Evolutionary conservation across 2,797 vertebrate genomes (phyloP), one percentile per base, ranked within the genome.

Genomic region (Diplodus sargus): DNA sequence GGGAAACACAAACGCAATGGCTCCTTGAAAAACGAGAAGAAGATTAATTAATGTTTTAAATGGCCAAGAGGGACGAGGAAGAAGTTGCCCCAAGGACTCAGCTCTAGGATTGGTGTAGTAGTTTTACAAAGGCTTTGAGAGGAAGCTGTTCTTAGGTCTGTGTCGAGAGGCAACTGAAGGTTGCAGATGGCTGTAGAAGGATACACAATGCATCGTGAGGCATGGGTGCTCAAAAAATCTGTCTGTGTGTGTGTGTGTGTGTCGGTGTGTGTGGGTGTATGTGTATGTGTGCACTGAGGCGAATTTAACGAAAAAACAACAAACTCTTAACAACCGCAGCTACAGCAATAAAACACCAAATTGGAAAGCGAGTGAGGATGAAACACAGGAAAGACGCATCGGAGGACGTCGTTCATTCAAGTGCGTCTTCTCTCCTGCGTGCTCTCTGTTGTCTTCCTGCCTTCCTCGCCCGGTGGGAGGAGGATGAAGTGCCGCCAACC

Each of bases 1-100:
- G 97, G 98, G 84, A 97, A 96, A 89, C 97, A 97, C 95, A 97
- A 97, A 95, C 95, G 95, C 93, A 98, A 98, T 0, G 97, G 97
- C 86, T 96, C 97, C 69, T 95, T 97, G 86, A 97, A 93, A 94
- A 96, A 92, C n/a, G 97, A 98, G 79, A 99, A 99, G 93, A 99
- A 99, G 90, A 95, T 97, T 16, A 98, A 99, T 95, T 99, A 97
- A 96, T 77, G 69, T 76, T 90, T 86, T 5, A 18, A 74, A 79
- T 25, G 71, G 79, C 60, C 79, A 77, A 80, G 78, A 83, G 66
- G 83, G 81, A 89, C 15, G 56, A 87, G 84, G 86, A 89, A 78
- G 85, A 82, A 71, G 91, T 90, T 89, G 88, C 85, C 86, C 71
- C 42, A 84, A 93, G 90, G 83, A 91, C 92, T 93, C 86, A 93